Conservation (phyloP, 2,888 invertebrate species). For the Crepidodera aurea region DNA sequence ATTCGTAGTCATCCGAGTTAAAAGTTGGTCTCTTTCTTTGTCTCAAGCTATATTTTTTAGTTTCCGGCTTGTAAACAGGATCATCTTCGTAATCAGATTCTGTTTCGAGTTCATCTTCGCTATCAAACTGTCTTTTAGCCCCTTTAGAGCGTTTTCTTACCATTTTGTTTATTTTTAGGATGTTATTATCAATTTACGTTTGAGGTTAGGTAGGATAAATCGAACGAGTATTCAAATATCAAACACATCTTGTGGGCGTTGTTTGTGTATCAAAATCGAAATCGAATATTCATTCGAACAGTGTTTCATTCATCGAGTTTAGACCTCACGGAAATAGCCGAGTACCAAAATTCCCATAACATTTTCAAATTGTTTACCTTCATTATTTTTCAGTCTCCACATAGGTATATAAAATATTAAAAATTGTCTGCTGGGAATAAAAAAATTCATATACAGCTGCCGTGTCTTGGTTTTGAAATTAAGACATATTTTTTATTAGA, state of each 20-base stretch:
- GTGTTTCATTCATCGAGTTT: no score
- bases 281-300: neutral
- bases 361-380: no score
- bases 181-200: neutral
- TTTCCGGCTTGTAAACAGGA: conserved; percentile 40
- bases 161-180: conserved; percentile 45
- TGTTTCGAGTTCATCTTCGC: conserved; percentile 40
- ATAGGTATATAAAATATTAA: no score
- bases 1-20: conserved; percentile 63
- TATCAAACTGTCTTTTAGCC: conserved; percentile 43
- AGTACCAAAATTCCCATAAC: no score
- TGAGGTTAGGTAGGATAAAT: conserved; percentile 14
- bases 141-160: conserved; percentile 50
- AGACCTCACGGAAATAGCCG: no score
- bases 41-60: conserved; percentile 53
- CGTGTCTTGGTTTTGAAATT: no score
- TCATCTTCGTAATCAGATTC: conserved; percentile 58
- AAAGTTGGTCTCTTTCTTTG: conserved; percentile 48
- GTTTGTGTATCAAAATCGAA: neutral
- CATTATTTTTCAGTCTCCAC: no score
- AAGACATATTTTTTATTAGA: no score
- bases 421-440: no score
- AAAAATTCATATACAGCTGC: no score
- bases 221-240: neutral
- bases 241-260: neutral